Percentiles rank a stretch among this genome's conserved stretches.
These are phyloP conservation scores for Automeris io DNA, from an alignment of 2,888 invertebrate genomes.

Conservation along the genomic window DNA sequence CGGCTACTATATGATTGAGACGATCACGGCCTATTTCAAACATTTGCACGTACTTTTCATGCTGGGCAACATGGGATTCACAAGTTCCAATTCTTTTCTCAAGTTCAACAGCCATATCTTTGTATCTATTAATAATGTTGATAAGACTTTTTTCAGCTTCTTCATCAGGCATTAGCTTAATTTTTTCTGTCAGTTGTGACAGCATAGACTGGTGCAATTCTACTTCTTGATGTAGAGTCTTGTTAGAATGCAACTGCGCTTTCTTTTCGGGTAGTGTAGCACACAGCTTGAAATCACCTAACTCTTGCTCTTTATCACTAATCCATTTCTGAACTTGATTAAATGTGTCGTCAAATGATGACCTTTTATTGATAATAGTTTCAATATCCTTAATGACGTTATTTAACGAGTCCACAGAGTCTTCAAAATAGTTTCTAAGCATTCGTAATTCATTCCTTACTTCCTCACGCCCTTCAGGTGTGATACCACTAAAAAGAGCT, in stretches of 20 bases:
- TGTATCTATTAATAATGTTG: slow-evolving; percentile 84
- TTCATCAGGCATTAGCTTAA: slow-evolving; percentile 86
- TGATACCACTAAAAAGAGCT: slow-evolving; percentile 89
- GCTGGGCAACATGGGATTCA: slow-evolving; percentile 85
- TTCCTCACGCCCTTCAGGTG: slow-evolving; percentile 90
- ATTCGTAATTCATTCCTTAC: slow-evolving; percentile 89
- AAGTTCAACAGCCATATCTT: slow-evolving; percentile 80
- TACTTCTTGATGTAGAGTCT: slow-evolving; percentile 89
- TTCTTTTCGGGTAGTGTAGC: slow-evolving; percentile 93
- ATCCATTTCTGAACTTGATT: slow-evolving; percentile 93
- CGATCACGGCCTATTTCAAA: slow-evolving; percentile 91
- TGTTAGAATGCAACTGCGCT: slow-evolving; percentile 87
- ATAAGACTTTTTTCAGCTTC: slow-evolving; percentile 86
- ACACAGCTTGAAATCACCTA: slow-evolving; percentile 83
- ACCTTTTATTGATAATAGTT: slow-evolving; percentile 91
- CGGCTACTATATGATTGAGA: slow-evolving; percentile 86
- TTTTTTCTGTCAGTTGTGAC: slow-evolving; percentile 89
- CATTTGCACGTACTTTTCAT: slow-evolving; percentile 88
- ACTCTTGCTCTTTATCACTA: slow-evolving; percentile 85
- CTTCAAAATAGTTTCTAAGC: slow-evolving; percentile 89
- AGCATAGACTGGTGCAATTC: slow-evolving; percentile 90
- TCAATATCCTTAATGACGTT: slow-evolving; percentile 91
- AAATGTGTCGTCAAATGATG: slow-evolving; percentile 95
- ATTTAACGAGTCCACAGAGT: slow-evolving; percentile 89
- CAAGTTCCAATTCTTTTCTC: slow-evolving; percentile 80